Conservation (phyloP, 2,113 vertebrate genomes). For the Antechinus flavipes region DNA sequence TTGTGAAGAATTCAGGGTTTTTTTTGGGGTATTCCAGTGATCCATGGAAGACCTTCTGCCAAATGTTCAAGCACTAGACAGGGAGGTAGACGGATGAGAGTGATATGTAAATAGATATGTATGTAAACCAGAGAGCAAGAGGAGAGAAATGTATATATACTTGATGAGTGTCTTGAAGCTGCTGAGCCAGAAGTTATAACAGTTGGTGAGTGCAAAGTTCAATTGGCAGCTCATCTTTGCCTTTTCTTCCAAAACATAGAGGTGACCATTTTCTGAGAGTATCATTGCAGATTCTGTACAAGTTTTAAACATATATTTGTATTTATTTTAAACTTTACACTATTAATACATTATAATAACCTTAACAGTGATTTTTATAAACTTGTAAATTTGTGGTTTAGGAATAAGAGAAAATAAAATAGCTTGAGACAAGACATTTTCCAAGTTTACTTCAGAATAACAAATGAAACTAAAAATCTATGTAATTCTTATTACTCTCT, state of each 20-base stretch:
- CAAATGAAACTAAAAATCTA: neutral
- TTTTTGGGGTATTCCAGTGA: neutral
- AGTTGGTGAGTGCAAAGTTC: neutral
- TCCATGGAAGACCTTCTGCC: neutral
- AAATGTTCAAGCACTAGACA: neutral
- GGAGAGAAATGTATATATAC: too few relatives aligned
- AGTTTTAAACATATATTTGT: neutral
- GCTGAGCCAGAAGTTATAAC: neutral
- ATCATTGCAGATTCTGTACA: neutral
- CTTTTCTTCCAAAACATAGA: neutral
- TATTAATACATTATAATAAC: neutral
- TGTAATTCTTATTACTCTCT: neutral
- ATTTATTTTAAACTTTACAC: neutral
- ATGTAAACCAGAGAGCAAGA: neutral
- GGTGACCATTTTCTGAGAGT: neutral
- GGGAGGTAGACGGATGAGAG: neutral
- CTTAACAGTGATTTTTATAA: neutral
- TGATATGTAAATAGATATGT: neutral
- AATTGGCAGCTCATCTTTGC: neutral
- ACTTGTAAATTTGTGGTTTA: neutral
- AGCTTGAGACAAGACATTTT: neutral
- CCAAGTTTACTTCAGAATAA: neutral
- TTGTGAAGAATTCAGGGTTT: neutral
- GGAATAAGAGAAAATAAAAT: neutral
- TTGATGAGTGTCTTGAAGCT: neutral